Evolutionary conservation across 2,113 vertebrate species (phyloP).

Genomic region (Polyodon spathula): DNA sequence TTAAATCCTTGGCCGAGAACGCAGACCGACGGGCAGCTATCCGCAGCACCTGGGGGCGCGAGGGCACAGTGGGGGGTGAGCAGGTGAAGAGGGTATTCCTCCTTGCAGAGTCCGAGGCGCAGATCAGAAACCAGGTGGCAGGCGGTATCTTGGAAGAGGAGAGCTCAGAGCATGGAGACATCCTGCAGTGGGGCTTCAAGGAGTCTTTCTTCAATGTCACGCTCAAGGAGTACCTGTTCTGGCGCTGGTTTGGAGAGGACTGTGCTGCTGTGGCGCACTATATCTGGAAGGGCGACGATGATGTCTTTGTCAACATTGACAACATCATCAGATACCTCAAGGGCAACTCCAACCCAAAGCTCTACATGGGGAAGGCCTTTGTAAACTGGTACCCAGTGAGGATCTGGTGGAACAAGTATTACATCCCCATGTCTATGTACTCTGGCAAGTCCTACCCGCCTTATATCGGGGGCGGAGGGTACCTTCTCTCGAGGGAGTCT

Average conservation of each 20-base stretch:
- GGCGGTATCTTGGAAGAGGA: conserved; percentile 11
- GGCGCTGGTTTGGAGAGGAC: conserved; percentile 19
- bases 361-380: conserved; percentile 20
- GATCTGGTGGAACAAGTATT: conserved; percentile 20
- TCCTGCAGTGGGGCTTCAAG: conserved; percentile 22
- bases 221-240: conserved; percentile 24
- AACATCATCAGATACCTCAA: conserved; percentile 8
- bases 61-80: not conserved
- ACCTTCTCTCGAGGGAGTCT: conserved; percentile 20
- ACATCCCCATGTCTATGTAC: conserved; percentile 14
- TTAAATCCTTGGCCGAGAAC: conserved; percentile 19
- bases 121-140: not conserved
- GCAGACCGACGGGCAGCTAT: conserved; percentile 9
- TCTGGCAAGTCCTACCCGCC: conserved; percentile 16
- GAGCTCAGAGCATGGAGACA: conserved; percentile 11
- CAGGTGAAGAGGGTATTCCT: conserved; percentile 21
- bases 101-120: conserved; percentile 5
- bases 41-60: conserved; percentile 19
- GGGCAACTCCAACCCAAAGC: not conserved
- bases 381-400: conserved; percentile 10
- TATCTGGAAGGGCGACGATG: conserved; percentile 21
- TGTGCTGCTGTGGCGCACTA: not conserved
- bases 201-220: conserved; percentile 30
- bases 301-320: conserved; percentile 22
- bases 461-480: conserved; percentile 21